These are phyloP conservation scores for Cryptocephalus moraei DNA, from an alignment of 2,888 invertebrate species.

Conservation along the genomic window DNA sequence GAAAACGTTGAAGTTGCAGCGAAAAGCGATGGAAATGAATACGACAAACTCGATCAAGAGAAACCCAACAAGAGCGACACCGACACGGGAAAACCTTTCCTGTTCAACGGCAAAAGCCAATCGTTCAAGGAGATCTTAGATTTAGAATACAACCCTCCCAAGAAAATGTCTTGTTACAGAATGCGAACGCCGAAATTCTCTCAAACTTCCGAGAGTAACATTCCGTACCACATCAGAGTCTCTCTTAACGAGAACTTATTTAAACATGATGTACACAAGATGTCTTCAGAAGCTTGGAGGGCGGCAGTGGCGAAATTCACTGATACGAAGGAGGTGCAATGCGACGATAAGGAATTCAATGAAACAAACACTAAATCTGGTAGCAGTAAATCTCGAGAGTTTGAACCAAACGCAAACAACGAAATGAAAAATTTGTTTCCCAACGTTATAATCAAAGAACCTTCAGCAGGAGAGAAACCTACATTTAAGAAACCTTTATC, in stretches of 20 bases:
- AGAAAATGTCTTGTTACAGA: constrained; percentile 12
- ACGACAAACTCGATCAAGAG: no score
- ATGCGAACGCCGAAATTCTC: constrained; percentile 8
- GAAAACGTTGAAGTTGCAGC: no score
- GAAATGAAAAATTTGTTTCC: no score
- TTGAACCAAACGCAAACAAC: no score
- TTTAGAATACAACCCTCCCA: constrained; percentile 14
- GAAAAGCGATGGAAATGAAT: no score
- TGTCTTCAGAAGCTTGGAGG: background rate
- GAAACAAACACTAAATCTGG: background rate
- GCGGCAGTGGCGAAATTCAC: constrained; percentile 5
- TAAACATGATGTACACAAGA: background rate
- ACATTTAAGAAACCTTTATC: no score
- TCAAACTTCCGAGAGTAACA: constrained; percentile 9
- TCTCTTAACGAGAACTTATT: constrained; percentile 10
- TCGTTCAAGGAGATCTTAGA: constrained; percentile 2
- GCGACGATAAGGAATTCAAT: constrained; percentile 5
- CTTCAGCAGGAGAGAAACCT: no score
- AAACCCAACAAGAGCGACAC: no score
- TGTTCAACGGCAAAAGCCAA: no score
- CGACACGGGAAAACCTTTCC: no score
- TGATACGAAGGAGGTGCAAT: constrained; percentile 9
- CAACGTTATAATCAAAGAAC: no score
- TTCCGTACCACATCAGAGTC: constrained; percentile 12
- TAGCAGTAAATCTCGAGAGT: no score